Evolutionary conservation across 2,797 vertebrate species (phyloP).

Genomic region (Cyprinella venusta): DNA sequence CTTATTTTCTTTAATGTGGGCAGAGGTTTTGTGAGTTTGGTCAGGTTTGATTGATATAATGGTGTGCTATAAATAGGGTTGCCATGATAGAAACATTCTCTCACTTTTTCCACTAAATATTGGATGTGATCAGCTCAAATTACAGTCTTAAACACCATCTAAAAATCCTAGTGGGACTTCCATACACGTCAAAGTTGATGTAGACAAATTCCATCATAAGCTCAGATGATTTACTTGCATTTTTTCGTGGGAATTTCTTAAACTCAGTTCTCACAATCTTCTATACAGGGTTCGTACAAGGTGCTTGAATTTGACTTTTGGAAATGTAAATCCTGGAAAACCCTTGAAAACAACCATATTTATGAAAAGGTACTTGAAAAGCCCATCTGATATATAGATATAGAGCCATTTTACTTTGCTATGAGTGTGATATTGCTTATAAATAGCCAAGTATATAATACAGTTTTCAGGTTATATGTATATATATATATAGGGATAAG

Average conservation of each 20-base stretch:
- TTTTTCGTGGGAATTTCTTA: not conserved
- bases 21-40: slow-evolving; percentile 81
- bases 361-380: too few relatives aligned
- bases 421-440: too few relatives aligned
- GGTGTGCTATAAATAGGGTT: slow-evolving; percentile 95
- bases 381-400: too few relatives aligned
- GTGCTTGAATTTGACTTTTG: too few relatives aligned
- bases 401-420: too few relatives aligned
- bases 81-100: slow-evolving; percentile 84
- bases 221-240: not conserved
- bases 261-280: not conserved
- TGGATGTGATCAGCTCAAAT: not conserved
- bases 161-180: not conserved
- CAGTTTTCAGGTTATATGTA: too few relatives aligned
- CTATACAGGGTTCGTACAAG: too few relatives aligned
- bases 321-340: too few relatives aligned
- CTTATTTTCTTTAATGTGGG: slow-evolving; percentile 69
- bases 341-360: too few relatives aligned
- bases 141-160: not conserved
- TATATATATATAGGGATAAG: too few relatives aligned
- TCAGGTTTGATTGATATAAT: slow-evolving; percentile 81
- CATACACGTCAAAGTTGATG: not conserved
- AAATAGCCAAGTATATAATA: too few relatives aligned
- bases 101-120: not conserved
- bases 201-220: not conserved